Evolutionary conservation across 2,113 vertebrate species (phyloP), one percentile per base, ranked within the genome.

Genomic region (Stigmatopora nigra): DNA sequence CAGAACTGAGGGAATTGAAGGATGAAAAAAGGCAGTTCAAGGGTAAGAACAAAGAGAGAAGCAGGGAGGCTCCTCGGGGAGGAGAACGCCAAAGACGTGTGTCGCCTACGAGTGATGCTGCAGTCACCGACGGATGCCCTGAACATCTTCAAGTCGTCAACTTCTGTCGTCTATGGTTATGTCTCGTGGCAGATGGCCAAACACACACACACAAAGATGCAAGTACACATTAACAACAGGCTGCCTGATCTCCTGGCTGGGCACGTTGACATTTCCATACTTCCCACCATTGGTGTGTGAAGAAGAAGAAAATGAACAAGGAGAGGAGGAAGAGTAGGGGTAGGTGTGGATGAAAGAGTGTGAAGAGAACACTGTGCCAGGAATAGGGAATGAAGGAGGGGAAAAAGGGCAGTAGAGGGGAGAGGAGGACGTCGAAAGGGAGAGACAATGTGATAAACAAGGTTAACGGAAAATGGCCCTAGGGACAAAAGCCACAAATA

Each of bases 251-350:
- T 60, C 55, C 62, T 56, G 78, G 70, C 75, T 80, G 85, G 76
- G 83, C 81, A 78, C 44, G 2, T 64, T 80, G 81, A 86, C 85
- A 81, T 84, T 83, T 79, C 65, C 79, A 81, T 84, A 79, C 76
- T 82, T 82, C 72, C 78, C 68, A 82, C 73, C 72, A 63, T 78
- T 77, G 68, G 17, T 72, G 59, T 75, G 67, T 61, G 77, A 71
- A 83, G 77, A 77, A 83, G 77, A 77, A 48, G 69, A 70, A 79
- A 83, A 78, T 72, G 64, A 72, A 75, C 73, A 19, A 25, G 68
- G 77, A 72, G 75, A 67, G 67, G 65, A 51, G 35, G 67, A 71
- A 68, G 58, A 13, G 56, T 53, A n/a, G 61, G 72, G 44, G 20
- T 14, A 70, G 70, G 73, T 67, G 68, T 53, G 70, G 47, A 36